Conservation (phyloP, 2,888 invertebrate genomes). For the Rhamphomyia laevipes region DNA sequence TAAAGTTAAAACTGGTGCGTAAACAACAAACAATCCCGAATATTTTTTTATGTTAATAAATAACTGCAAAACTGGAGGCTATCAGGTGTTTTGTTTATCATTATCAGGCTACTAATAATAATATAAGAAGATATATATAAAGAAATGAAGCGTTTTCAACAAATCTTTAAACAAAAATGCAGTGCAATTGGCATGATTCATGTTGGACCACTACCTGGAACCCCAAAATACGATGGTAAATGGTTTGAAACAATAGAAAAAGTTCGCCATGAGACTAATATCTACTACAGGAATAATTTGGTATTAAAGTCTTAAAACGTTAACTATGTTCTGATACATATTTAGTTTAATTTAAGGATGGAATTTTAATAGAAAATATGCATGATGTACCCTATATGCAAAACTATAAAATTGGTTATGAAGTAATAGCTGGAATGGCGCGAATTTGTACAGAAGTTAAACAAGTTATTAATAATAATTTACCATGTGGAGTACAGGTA, state of each 20-base stretch:
- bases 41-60: no score
- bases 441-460: constrained; percentile 49
- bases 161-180: constrained; percentile 37
- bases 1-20: no score
- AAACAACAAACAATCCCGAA: no score
- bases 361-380: constrained; percentile 66
- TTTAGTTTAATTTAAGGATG: constrained; percentile 42
- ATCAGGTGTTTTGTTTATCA: no score
- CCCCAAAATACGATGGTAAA: constrained; percentile 45
- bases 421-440: constrained; percentile 57
- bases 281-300: constrained; percentile 45
- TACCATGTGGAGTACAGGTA: constrained; percentile 53
- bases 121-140: no score
- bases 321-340: not conserved
- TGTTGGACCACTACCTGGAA: constrained; percentile 54
- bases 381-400: constrained; percentile 62
- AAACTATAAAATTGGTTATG: constrained; percentile 47
- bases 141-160: constrained; percentile 37
- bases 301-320: constrained; percentile 27
- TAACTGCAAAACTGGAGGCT: no score
- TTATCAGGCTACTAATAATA: no score
- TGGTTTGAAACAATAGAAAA: constrained; percentile 44
- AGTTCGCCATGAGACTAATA: constrained; percentile 48
- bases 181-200: constrained; percentile 63
- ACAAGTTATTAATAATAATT: constrained; percentile 36